phyloP scores from a whole-genome alignment of 2,113 vertebrate species.

The Python bivittatus region DNA sequence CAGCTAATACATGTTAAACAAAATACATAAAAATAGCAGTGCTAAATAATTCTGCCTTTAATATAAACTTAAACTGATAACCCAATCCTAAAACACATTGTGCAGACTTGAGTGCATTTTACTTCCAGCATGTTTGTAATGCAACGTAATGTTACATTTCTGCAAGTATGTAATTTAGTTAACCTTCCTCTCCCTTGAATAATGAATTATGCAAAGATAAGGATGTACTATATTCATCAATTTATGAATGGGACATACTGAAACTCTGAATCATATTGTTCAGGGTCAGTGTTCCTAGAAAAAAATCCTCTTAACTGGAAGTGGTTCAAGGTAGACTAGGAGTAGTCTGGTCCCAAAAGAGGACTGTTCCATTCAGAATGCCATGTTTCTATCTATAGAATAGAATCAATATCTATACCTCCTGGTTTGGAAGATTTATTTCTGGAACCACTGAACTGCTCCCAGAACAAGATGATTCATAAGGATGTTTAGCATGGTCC shows the following conservation, averaged over 20 bases:
- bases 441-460: neutral
- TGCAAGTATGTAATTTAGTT: neutral
- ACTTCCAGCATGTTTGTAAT: neutral
- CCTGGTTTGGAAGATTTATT: neutral
- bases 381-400: no score
- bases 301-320: neutral
- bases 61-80: neutral
- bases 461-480: neutral
- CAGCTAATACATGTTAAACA: slow-evolving; percentile 72
- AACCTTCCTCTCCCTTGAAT: neutral
- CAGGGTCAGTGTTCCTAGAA: neutral
- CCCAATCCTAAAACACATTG: neutral
- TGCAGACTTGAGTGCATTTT: neutral
- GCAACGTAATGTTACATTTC: neutral
- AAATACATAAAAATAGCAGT: neutral
- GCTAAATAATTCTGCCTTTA: neutral
- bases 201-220: neutral
- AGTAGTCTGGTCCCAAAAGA: no score
- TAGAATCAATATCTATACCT: no score
- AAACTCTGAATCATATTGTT: neutral
- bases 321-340: neutral
- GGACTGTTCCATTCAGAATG: no score
- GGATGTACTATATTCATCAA: neutral
- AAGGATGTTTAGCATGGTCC: neutral
- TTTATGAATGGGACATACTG: neutral